phyloP scores from a whole-genome alignment of 2,797 vertebrate genomes.

The Microtus californicus region DNA sequence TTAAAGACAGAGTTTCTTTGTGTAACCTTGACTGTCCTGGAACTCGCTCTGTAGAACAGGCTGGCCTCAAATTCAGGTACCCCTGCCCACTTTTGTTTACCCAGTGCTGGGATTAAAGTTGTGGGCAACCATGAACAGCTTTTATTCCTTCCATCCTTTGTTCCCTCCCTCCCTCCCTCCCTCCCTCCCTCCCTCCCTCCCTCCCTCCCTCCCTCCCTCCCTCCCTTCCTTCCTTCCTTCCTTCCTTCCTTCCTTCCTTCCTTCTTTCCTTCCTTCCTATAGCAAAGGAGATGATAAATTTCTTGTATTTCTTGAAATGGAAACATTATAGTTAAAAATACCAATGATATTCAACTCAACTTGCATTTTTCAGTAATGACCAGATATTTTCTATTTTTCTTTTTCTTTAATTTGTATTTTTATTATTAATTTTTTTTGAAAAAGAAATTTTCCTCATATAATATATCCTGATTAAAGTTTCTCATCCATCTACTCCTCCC shows the following conservation, averaged over 20 bases:
- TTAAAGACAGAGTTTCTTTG: too few relatives aligned
- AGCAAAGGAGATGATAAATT: background rate
- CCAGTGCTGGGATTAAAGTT: background rate
- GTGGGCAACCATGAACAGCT: background rate
- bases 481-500: rapidly evolving
- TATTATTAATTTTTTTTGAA: background rate
- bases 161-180: rapidly evolving
- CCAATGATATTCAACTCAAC: background rate
- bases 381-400: conserved; percentile 4
- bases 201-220: too few relatives aligned
- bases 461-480: background rate
- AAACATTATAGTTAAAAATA: background rate
- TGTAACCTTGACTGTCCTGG: too few relatives aligned
- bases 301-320: background rate
- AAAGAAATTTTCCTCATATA: too few relatives aligned
- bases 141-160: background rate
- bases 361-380: conserved; percentile 11
- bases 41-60: too few relatives aligned
- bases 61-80: too few relatives aligned
- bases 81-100: too few relatives aligned
- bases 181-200: too few relatives aligned
- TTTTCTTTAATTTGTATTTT: too few relatives aligned
- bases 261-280: rapidly evolving
- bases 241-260: background rate
- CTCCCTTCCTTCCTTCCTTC: rapidly evolving